A percentile compares a stretch with the other conserved stretches of the same genome.
phyloP scores from a whole-genome alignment of 2,888 invertebrate genomes.

The Poecilus cupreus region DNA sequence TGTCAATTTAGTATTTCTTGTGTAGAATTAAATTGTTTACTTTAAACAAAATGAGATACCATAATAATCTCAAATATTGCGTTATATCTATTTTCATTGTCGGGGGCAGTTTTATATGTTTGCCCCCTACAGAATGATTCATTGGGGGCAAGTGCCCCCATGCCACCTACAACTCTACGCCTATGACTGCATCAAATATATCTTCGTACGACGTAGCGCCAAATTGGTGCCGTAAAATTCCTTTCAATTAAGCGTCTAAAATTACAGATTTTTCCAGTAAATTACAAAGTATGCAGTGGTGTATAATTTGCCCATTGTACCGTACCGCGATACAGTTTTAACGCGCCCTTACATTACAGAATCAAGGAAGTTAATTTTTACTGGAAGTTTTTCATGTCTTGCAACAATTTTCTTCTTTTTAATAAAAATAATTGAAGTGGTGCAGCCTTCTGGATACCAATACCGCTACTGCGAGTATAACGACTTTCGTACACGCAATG shows the following conservation, averaged over 20 bases:
- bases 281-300: not conserved
- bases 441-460: conserved; percentile 25
- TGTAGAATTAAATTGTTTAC: too few relatives aligned
- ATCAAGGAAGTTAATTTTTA: conserved; percentile 43
- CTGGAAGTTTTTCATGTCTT: conserved; percentile 31
- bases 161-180: too few relatives aligned
- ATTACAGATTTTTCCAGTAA: conserved; percentile 10
- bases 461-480: conserved; percentile 45
- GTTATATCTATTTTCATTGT: too few relatives aligned
- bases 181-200: too few relatives aligned
- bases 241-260: conserved; percentile 9
- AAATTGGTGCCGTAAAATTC: not conserved
- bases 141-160: too few relatives aligned
- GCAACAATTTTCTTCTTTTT: conserved; percentile 50
- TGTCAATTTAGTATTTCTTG: too few relatives aligned
- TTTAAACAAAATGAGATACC: too few relatives aligned
- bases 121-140: too few relatives aligned
- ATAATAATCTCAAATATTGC: too few relatives aligned
- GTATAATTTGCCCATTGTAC: conserved; percentile 26
- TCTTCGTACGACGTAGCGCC: too few relatives aligned
- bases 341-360: conserved; percentile 42
- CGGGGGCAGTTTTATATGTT: too few relatives aligned
- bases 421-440: conserved; percentile 52
- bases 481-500: conserved; percentile 28
- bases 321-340: conserved; percentile 36